Base-by-base conservation (phyloP, 2,888 invertebrate genomes). In the Parnassius smintheus region DNA sequence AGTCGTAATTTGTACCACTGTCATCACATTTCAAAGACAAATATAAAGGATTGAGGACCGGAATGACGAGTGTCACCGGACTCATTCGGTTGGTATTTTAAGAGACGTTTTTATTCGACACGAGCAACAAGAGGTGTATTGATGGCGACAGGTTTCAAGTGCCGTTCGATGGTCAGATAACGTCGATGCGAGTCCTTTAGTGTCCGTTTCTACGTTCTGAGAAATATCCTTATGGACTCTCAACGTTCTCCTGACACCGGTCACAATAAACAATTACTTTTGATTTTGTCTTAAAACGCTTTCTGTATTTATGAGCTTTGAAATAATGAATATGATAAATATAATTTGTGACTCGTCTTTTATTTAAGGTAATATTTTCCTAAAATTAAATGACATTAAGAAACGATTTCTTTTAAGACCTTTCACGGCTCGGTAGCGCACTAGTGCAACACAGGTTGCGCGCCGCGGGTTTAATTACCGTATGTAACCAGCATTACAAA, bases 11-110 rank as follows among this genome's bases (percentile, higher is more conserved):
- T 91, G 91, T 91, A 91, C 88, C 85, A 88, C 89, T 91, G 91
- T 91, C 91, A 91, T 91, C 91, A 91, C 91, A 91, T 91, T 91
- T 91, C 89, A 91, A 91, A 91, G 91, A 91, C 91, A 91, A 91
- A 91, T 89, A 91, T 91, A 91, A 91, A 91, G 89, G 85, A 90
- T 91, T 85, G 91, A 87, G 85, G 81, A 81, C 83, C 84, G 84
- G 88, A 86, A 88, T 91, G 91, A 91, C 90, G 86, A 91, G 90
- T 90, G 91, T 88, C 88, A 88, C 82, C 79, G 82, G 74, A 82
- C 80, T 83, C 88, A 82, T 88, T 86, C 81, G 80, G 81, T 75
- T 90, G 89, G 88, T 86, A 90, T 91, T 88, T 91, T 88, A 87
- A 88, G 78, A 89, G 86, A 86, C 82, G 83, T 85, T 91, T 86